Conservation (phyloP, 2,797 vertebrate genomes). For the Peromyscus aztecus region DNA sequence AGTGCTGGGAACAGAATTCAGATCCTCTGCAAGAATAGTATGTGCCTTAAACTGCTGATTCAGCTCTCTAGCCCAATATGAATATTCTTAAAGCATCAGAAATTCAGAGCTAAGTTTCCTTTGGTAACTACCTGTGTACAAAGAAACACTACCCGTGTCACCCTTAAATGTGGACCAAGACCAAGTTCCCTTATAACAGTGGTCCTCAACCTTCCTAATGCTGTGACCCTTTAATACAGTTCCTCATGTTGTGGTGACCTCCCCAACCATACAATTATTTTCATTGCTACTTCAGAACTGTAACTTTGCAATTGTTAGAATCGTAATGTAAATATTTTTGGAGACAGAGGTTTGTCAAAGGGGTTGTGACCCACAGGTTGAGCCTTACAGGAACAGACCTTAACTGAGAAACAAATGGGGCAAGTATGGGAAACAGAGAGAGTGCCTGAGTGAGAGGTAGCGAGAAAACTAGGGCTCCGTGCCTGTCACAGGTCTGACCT, state of each 20-base stretch:
- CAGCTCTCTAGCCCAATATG: neutral
- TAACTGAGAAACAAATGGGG: neutral
- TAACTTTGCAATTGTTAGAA: neutral
- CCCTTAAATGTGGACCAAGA: neutral
- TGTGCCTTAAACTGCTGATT: neutral
- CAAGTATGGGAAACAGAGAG: neutral
- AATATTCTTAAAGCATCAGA: slow-evolving; percentile 3
- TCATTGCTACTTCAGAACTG: neutral
- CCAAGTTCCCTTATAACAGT: neutral
- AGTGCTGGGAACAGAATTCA: neutral
- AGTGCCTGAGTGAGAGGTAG: neutral
- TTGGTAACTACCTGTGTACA: neutral
- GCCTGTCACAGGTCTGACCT: fast-evolving
- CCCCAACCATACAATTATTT: neutral
- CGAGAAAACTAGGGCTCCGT: neutral
- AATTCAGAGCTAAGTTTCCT: neutral
- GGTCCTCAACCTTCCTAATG: neutral
- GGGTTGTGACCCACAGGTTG: neutral
- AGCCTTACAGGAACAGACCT: neutral
- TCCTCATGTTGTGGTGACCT: neutral
- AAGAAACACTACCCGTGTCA: neutral
- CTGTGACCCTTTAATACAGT: neutral
- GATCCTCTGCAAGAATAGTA: neutral
- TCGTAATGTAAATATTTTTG: neutral
- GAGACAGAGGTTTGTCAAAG: neutral